phyloP scores from a whole-genome alignment of 2,888 invertebrate genomes.

The Microctonus hyperodae region DNA sequence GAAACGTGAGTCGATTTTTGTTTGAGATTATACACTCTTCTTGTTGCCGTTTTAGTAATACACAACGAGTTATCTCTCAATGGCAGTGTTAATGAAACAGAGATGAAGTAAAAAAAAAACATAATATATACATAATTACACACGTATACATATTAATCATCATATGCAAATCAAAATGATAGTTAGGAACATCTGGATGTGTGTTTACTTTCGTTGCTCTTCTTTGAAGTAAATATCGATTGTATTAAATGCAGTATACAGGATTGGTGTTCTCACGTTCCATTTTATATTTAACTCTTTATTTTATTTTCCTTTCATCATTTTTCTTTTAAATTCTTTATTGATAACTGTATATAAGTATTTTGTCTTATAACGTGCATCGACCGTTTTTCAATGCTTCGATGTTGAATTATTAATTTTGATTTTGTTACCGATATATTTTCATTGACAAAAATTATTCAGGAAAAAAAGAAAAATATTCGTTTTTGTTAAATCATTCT shows the following conservation, averaged over 20 bases:
- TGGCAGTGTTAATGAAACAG: neutral
- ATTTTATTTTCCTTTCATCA: neutral
- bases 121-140: neutral
- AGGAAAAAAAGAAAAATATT: neutral
- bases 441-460: too few relatives aligned
- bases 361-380: neutral
- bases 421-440: too few relatives aligned
- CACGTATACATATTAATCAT: neutral
- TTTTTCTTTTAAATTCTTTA: neutral
- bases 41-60: neutral
- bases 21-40: neutral
- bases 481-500: neutral
- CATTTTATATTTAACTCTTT: neutral
- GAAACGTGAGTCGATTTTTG: neutral
- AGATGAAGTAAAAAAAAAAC: neutral
- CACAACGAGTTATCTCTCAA: neutral
- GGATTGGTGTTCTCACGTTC: constrained; percentile 10
- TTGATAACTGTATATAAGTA: constrained; percentile 1
- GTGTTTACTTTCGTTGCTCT: neutral
- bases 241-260: neutral
- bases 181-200: neutral
- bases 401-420: neutral
- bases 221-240: constrained; percentile 3
- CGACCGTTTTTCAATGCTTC: constrained; percentile 1
- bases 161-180: neutral